These are phyloP conservation scores for Schizothorax lantsangensis DNA, from an alignment of 2,797 vertebrate species.

Conservation along the genomic window DNA sequence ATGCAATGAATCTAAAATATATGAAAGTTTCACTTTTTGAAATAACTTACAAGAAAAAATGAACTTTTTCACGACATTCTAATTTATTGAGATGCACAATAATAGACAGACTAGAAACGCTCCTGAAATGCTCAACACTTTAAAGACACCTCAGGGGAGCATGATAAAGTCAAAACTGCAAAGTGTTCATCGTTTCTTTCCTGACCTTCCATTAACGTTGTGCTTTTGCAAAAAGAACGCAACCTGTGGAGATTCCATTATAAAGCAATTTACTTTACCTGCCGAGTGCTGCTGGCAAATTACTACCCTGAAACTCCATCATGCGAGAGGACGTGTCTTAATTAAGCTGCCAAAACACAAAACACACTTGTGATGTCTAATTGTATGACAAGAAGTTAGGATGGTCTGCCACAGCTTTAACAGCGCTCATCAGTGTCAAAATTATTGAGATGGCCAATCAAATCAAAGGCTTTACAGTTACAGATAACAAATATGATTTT, in stretches of 20 bases:
- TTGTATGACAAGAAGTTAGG: background rate
- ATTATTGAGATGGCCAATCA: background rate
- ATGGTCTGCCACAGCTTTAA: background rate
- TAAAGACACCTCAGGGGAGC: background rate
- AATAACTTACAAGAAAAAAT: no score
- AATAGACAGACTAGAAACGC: background rate
- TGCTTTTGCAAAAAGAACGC: conserved; percentile 69
- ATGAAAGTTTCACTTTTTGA: no score
- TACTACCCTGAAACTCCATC: conserved; percentile 63
- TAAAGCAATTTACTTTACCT: conserved; percentile 72
- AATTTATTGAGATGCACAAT: background rate
- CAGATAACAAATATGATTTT: background rate
- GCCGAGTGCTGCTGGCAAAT: conserved; percentile 68
- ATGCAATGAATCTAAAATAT: no score
- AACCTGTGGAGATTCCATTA: conserved; percentile 79
- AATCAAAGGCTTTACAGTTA: background rate
- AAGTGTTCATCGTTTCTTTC: background rate
- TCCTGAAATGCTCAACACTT: background rate
- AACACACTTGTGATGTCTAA: conserved; percentile 48
- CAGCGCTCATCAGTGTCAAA: background rate
- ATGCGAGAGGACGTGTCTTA: conserved; percentile 54
- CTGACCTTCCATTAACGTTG: conserved; percentile 53
- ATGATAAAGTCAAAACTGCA: background rate
- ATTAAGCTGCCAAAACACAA: conserved; percentile 63
- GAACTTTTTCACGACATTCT: no score